phyloP scores from a whole-genome alignment of 2,797 vertebrate species.

The Gallinago stenura region DNA sequence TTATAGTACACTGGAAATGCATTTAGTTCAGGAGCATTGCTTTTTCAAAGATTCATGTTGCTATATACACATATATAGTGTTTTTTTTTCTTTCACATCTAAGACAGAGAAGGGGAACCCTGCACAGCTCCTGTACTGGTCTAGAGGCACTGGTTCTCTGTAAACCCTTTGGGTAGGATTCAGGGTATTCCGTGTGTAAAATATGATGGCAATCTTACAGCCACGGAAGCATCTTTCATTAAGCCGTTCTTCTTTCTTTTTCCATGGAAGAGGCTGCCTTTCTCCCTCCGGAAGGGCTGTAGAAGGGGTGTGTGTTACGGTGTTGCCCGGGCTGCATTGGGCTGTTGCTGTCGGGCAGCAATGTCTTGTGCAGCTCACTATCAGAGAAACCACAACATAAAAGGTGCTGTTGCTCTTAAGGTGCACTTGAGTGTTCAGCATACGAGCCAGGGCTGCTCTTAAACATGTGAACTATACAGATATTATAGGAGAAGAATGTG shows the following conservation, averaged over 20 bases:
- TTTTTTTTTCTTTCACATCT: background rate
- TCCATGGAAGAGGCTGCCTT: background rate
- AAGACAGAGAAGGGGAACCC: background rate
- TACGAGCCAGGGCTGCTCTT: conserved; percentile 72
- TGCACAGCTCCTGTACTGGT: background rate
- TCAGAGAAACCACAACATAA: background rate
- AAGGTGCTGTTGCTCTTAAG: conserved; percentile 3
- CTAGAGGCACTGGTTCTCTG: background rate
- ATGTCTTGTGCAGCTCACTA: background rate
- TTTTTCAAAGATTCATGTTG: conserved; percentile 64
- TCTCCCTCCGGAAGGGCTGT: background rate
- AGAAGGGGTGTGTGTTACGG: background rate
- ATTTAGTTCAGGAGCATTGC: conserved; percentile 42
- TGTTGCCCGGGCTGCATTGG: background rate
- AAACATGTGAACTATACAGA: conserved; percentile 66
- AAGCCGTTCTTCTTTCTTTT: background rate
- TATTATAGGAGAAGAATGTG: background rate
- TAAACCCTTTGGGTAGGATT: background rate
- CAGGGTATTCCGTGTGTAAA: background rate
- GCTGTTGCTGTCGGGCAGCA: background rate
- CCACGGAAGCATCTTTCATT: background rate
- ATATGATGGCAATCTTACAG: background rate
- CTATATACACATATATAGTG: background rate
- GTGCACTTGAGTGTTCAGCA: conserved; percentile 68
- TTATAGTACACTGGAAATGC: background rate